Evolutionary conservation across 2,113 vertebrate genomes (phyloP).

Genomic region (Chinchilla lanigera): DNA sequence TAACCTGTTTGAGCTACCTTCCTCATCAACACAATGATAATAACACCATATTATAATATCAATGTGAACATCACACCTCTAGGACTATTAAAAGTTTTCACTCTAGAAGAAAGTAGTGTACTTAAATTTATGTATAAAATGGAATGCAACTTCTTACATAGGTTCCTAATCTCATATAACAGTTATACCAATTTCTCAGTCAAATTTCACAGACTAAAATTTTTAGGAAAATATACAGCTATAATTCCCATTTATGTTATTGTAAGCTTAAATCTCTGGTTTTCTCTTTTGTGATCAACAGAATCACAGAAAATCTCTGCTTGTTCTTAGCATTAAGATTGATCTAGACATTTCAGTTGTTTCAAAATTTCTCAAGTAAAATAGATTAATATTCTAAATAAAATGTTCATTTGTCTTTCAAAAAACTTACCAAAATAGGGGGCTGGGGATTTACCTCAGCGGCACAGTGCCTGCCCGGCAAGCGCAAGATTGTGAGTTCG

Average conservation of each 20-base stretch:
- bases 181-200: constrained; percentile 12
- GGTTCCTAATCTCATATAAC: constrained; percentile 1
- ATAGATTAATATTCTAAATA: constrained; percentile 11
- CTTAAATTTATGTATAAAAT: constrained; percentile 7
- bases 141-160: constrained; percentile 12
- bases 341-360: background rate
- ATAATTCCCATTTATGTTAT: background rate
- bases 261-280: constrained; percentile 1
- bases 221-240: constrained; percentile 34
- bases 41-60: background rate
- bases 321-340: constrained; percentile 40
- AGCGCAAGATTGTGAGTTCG: too few species aligned
- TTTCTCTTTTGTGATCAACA: background rate
- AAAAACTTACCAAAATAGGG: too few species aligned
- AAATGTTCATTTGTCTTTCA: background rate
- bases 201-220: constrained; percentile 22
- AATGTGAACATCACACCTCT: background rate
- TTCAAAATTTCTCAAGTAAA: constrained; percentile 47
- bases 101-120: background rate
- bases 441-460: too few species aligned
- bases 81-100: background rate
- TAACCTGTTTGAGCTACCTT: background rate
- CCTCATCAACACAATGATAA: background rate
- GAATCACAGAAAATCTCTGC: constrained; percentile 44
- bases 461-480: too few species aligned